Base-by-base conservation (phyloP, 2,797 vertebrate species). In the Xyrichtys novacula region DNA sequence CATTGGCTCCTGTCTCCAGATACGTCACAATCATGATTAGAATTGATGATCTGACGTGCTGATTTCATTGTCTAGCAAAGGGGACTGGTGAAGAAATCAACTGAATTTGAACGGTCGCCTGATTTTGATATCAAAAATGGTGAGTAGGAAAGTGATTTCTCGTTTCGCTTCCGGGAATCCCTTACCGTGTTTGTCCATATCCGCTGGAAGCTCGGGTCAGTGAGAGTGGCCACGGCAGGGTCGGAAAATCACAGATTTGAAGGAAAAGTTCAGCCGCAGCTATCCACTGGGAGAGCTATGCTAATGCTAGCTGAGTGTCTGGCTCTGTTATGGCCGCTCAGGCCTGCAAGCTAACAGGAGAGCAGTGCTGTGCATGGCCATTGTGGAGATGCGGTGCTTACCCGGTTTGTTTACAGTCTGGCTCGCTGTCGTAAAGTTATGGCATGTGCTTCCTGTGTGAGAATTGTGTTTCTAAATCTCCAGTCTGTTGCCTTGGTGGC, bases 21-120 rank as follows among this genome's bases (percentile, higher is more conserved):
- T 52, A 97, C 97, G 96, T 98, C 97, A 98, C 96, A 93, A 98
- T 98, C 96, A 98, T 97, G 97, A 97, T 96, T 96, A 97, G 96
- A 98, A 97, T 98, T 98, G 96, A 97, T 97, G 97, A 98, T 98
- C 95, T 95, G 96, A 96, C 95, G 93, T 93, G 96, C 92, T 98
- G 97, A 98, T 98, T 97, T 98, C 96, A 98, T 98, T 98, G 97
- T 98, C 95, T 97, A 89, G 96, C 94, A 92, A 94, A 67, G 94
- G 93, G 94, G 94, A 94, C 94, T 73, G 93, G 86, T 92, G 93
- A 93, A 94, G 95, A 97, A 96, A 95, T 96, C 95, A 94, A 90
- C 94, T 95, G 95, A 96, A 95, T 96, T 96, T 88, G 87, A 90
- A 72, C 86, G 83, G 82, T 71, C 84, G 86, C 83, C 66, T 93